Percentiles rank a stretch among this genome's conserved stretches.
These are phyloP conservation scores for Leucophenga varia DNA, from an alignment of 1,140 invertebrate genomes.

Conservation along the genomic window DNA sequence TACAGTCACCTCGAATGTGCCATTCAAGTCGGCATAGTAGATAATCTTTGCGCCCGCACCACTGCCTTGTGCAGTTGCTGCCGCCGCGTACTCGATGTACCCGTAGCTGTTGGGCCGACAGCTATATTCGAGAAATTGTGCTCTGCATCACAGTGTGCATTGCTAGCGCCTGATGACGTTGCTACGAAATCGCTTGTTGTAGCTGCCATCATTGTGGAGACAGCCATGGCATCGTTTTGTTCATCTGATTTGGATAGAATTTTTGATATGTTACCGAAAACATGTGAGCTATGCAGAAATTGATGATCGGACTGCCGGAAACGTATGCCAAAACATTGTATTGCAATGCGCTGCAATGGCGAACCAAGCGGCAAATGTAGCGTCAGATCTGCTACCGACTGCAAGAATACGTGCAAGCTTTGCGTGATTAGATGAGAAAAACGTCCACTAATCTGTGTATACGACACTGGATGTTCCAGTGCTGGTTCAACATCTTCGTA, in stretches of 20 bases:
- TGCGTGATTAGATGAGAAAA: slow-evolving; percentile 77
- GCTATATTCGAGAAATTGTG: slow-evolving; percentile 28
- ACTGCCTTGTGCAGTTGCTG: not conserved
- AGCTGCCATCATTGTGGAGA: slow-evolving; percentile 29
- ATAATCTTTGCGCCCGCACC: slow-evolving; percentile 34
- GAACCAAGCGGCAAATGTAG: slow-evolving; percentile 85
- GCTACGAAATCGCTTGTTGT: not conserved
- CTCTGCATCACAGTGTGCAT: slow-evolving; percentile 33
- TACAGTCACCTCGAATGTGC: slow-evolving; percentile 64
- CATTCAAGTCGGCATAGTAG: slow-evolving; percentile 41
- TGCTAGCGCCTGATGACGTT: not conserved
- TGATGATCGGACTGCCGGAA: slow-evolving; percentile 87
- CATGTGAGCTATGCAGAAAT: slow-evolving; percentile 90
- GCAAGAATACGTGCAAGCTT: slow-evolving; percentile 84
- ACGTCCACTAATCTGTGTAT: slow-evolving; percentile 78
- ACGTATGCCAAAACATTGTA: slow-evolving; percentile 89
- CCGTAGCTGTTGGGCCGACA: slow-evolving; percentile 6
- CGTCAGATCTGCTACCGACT: slow-evolving; percentile 91
- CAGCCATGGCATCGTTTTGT: slow-evolving; percentile 59
- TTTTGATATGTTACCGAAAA: slow-evolving; percentile 95
- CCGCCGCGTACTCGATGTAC: not conserved
- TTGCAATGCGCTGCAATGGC: slow-evolving; percentile 85
- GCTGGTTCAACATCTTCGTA: slow-evolving; percentile 56
- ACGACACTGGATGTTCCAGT: slow-evolving; percentile 81
- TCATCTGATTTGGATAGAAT: slow-evolving; percentile 93